Evolutionary conservation across 1,140 invertebrate genomes (phyloP), one percentile per base, ranked within the genome.

Genomic region (Drosophila orosa): DNA sequence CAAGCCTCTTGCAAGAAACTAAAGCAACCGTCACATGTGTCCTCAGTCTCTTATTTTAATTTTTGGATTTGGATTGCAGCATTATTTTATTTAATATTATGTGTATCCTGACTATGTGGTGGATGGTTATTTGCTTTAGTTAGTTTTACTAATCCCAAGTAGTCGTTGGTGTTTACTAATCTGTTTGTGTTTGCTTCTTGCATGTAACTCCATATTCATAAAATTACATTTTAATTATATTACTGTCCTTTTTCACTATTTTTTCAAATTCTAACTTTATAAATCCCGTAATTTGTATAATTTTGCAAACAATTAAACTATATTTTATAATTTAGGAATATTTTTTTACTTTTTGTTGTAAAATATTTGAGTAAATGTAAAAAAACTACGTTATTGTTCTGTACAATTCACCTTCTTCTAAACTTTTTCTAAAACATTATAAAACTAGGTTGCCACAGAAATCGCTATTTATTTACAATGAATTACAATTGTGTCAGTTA

Each of bases 21-120:
- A 74, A 79, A 79, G 48, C 60, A 44, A 79, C 39, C 56, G 39
- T 57, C 45, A 66, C 78, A 73, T 61, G 42, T 63, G 31, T 37
- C 35, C 57, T 22, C 10, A 54, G 44, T 63, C 57, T 42, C 63
- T 44, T 40, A 33, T 40, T 77, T 63, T 58, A 22, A 22, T 52
- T 57, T 75, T 62, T 45, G 42, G 17, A 61, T 44, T 58, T 60
- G 67, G 71, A 62, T 73, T 66, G 59, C 74, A 66, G 63, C 61
- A 39, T 42, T 48, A 22, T 55, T 48, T 42, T 54, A 27, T 37
- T 54, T 15, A 39, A 45, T 33, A 9, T 44, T 52, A 39, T 25
- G 44, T 19, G 22, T 17, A 25, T 27, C 24, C 12, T 45, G 58
- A 13, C 13, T 27, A 22, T 17, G 10, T 58, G 68, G 68, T 72